Evolutionary conservation across 2,888 invertebrate genomes (phyloP), one percentile per base, ranked within the genome.

Genomic region (Pachycephus smyrnensis): DNA sequence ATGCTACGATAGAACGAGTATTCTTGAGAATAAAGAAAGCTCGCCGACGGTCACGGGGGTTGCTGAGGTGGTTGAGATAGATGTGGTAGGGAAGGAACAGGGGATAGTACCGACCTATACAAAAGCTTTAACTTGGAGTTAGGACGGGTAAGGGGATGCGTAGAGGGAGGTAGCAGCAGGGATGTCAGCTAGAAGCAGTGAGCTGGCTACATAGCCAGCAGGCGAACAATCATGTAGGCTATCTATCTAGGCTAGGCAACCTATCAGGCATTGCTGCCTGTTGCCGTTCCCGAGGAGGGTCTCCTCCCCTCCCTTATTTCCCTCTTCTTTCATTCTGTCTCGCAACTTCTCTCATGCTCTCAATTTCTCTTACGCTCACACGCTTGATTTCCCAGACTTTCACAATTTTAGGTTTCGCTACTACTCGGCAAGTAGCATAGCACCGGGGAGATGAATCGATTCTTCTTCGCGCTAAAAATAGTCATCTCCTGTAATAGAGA

Each of bases 381-480:
- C 15, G 1, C 15, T 15, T 15, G 6, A 40, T 40, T 40, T 55
- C 9, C 9, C 55, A 9, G 55, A 9, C 55, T 55, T 33, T 32
- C 69, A 36, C 73, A 35, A 32, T 77, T 73, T 75, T 73, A 68
- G 73, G 30, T 15, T 36, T 33, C 15, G 33, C 73, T 32, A 37
- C 32, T n/a, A 55, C 73, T 73, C 15, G 31, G 73, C 71, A 73
- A 32, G 31, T 73, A 35, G 68, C 73, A 76, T 76, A 55, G 55
- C 75, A 77, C 78, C 79, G 73, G 85, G 83, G 84, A 84, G 85
- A 87, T 81, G 83, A 87, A 88, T 88, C 88, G 88, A 88, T 88
- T 86, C 80, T 81, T 82, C 85, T 86, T 86, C 80, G 77, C 78
- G 82, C 86, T 86, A 87, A 86, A 88, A 87, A 88, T 88, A 87